phyloP scores from a whole-genome alignment of 2,113 vertebrate genomes.

The Rhipidura dahli region DNA sequence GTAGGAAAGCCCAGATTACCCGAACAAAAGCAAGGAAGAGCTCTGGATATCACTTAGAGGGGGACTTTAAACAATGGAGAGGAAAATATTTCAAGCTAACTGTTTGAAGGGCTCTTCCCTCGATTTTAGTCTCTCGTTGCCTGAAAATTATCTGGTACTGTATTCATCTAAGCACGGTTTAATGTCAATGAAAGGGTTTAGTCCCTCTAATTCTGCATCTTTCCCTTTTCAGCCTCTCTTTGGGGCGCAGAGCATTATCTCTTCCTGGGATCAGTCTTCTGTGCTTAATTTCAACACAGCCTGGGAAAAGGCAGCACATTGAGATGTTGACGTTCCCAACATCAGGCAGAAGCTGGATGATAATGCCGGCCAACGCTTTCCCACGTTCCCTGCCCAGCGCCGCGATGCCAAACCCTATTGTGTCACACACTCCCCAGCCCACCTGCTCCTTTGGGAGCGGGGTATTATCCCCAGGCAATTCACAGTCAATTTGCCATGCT shows the following conservation, averaged over 20 bases:
- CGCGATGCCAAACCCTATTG: slow-evolving; percentile 55
- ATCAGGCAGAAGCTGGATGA: slow-evolving; percentile 64
- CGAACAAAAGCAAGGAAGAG: slow-evolving; percentile 3
- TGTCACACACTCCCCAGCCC: slow-evolving; percentile 65
- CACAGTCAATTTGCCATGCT: slow-evolving; percentile 78
- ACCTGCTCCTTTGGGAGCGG: slow-evolving; percentile 80
- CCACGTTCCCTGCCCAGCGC: slow-evolving; percentile 69
- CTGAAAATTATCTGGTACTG: slow-evolving; percentile 59
- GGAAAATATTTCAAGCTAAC: neutral
- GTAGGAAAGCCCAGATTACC: neutral
- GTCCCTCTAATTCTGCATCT: slow-evolving; percentile 51
- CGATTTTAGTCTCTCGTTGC: neutral
- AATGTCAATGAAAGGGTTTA: slow-evolving; percentile 41
- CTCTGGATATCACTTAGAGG: neutral
- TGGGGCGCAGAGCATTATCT: slow-evolving; percentile 22
- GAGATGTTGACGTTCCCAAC: slow-evolving; percentile 58
- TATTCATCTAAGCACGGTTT: slow-evolving; percentile 63
- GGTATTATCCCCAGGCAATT: slow-evolving; percentile 80
- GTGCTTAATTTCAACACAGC: neutral
- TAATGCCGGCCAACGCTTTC: slow-evolving; percentile 73
- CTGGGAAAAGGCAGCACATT: slow-evolving; percentile 73
- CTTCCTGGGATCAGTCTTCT: neutral
- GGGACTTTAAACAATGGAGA: neutral
- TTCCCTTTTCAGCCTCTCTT: neutral
- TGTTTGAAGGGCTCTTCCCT: neutral